Base-by-base conservation (phyloP, 2,888 invertebrate genomes). In the Trissonchulus sp. region DNA sequence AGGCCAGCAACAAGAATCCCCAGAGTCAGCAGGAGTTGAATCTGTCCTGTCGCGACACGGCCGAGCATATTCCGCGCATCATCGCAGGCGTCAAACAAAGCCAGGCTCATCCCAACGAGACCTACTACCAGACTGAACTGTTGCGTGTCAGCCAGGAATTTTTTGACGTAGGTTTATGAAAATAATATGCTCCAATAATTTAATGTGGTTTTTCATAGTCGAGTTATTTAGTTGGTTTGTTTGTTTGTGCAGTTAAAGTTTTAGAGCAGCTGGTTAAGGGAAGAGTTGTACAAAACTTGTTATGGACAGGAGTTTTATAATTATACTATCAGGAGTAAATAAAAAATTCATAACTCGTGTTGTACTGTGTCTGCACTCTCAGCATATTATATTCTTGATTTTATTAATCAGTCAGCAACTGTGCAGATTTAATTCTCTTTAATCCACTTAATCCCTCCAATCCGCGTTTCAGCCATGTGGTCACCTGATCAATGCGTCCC, bases 1-100 rank as follows among this genome's bases (percentile, higher is more conserved):
- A 89, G 1, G 89, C 89, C 34, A 89, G 92, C 85, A 93, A 91
- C 84, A 88, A 88, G 72, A 92, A 92, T 83, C 87, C 87, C 93
- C 94, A 84, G 90, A 92, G 37, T 92, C 94, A 85, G 2, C 73
- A 75, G 2, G 30, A 38, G 30, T 33, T 75, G n/a, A 38, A 48
- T 48, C 23, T 48, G 8, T 48, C 30, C 3, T 89, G 89, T 0
- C 80, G 80, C 1, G 81, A 83, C 72, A 85, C 86, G 30, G 84
- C 86, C 72, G 85, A 85, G 73, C 83, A 84, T 76, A 80, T 87
- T 37, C 85, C 87, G 1, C 79, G 79, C 37, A 79, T 86, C 68
- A 84, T 86, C 30, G 83, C 84, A 75, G 81, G 83, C 33, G 80
- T 80, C 37, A 77, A 83, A 35, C 81, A 35, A 31, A 69, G 68